Percentiles rank a stretch among this genome's conserved stretches.
Conservation (phyloP, 2,113 vertebrate species). For the Chiloscyllium plagiosum region DNA sequence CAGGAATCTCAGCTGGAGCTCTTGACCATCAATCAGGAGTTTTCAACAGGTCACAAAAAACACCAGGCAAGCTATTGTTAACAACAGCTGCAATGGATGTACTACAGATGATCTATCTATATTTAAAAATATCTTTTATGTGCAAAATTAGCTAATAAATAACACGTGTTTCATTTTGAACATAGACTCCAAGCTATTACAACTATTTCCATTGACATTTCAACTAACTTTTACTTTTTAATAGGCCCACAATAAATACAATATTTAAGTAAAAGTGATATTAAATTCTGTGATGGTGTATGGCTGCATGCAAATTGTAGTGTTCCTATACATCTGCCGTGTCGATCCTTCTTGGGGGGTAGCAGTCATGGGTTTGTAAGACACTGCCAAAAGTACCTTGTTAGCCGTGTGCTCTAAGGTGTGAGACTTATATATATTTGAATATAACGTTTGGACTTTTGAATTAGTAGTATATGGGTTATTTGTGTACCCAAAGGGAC, state of each 20-base stretch:
- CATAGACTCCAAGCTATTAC: neutral
- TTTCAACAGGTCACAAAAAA: slow-evolving; percentile 35
- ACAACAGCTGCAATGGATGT: slow-evolving; percentile 33
- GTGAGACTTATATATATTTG: too few species aligned
- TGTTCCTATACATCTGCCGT: too few species aligned
- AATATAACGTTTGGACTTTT: too few species aligned
- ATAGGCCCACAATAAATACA: neutral
- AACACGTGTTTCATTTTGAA: neutral
- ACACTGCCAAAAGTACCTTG: too few species aligned
- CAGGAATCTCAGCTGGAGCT: slow-evolving; percentile 33
- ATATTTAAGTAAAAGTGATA: neutral
- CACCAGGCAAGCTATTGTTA: slow-evolving; percentile 31
- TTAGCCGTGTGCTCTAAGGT: too few species aligned
- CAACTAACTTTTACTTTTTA: neutral
- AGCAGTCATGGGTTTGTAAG: too few species aligned
- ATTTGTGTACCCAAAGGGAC: too few species aligned
- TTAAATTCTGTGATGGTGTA: neutral
- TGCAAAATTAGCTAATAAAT: neutral
- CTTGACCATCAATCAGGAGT: slow-evolving; percentile 30
- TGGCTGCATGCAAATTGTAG: too few species aligned
- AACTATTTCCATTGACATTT: neutral
- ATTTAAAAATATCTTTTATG: slow-evolving; percentile 10
- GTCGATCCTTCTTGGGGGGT: too few species aligned
- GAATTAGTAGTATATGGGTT: too few species aligned
- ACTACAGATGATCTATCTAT: slow-evolving; percentile 29